Evolutionary conservation across 2,888 invertebrate species (phyloP), one percentile per base, ranked within the genome.

Genomic region (Lydus trimaculatus): DNA sequence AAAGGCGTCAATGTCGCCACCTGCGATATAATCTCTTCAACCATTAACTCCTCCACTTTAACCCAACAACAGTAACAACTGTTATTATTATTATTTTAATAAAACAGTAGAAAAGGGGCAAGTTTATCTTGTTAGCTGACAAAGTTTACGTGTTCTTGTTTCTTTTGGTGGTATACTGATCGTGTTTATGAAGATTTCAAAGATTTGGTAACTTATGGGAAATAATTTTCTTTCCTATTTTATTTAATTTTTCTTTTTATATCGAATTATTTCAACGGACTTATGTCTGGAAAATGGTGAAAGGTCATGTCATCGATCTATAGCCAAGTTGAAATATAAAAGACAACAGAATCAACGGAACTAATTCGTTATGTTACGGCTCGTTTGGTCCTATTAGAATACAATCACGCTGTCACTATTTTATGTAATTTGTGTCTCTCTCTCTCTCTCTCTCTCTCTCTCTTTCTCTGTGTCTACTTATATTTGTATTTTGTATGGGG

Each of bases 351-450:
- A 76, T 75, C 73, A 76, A 81, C 81, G 81, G 81, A 82, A 81
- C 81, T 80, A 82, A 82, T 82, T 79, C 77, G 76, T 82, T 80
- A 80, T 75, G 78, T 78, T 76, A 80, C 81, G 81, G 78, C 76
- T 79, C 75, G 78, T 78, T 78, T 75, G 66, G 70, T 71, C 62
- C 75, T 74, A 82, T 82, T 82, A 81, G 79, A 81, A 81, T 79
- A 81, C 82, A 82, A 82, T 83, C 79, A 79, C 75, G 73, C 80
- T 80, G 81, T 81, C 81, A 79, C 75, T 23, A 48, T 20, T 78
- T 76, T 71, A 77, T 31, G 76, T 80, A 81, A 82, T 82, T 81
- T 79, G 76, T 78, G 75, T 69, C 64, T 48, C 7, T 20, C 48
- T 28, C 28, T 28, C 28, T 28, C 28, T 28, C 28, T 28, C 28